These are phyloP conservation scores for Euura saliciscinereae DNA, from an alignment of 1,140 invertebrate genomes.

Conservation along the genomic window DNA sequence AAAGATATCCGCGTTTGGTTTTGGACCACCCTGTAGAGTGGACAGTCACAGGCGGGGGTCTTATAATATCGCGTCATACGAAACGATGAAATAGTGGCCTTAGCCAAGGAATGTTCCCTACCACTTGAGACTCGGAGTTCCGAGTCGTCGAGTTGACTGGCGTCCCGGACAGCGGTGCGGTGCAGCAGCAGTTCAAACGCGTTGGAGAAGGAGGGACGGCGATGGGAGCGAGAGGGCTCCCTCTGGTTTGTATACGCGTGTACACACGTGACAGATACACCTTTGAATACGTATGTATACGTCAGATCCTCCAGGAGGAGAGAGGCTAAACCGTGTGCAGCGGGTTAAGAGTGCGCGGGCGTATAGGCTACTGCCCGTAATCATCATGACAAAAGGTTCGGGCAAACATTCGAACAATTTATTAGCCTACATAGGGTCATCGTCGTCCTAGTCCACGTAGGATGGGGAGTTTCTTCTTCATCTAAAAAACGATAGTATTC, in stretches of 20 bases:
- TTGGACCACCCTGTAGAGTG: slow-evolving; percentile 58
- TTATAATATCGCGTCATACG: slow-evolving; percentile 61
- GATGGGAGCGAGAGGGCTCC: not conserved
- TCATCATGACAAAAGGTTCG: slow-evolving; percentile 56
- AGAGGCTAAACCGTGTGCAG: slow-evolving; percentile 27
- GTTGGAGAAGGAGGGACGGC: not conserved
- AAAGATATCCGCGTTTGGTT: slow-evolving; percentile 33
- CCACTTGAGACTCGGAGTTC: slow-evolving; percentile 50
- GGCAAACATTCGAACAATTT: slow-evolving; percentile 56
- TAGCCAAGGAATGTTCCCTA: slow-evolving; percentile 59
- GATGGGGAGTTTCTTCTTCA: not conserved
- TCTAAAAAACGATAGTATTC: not conserved
- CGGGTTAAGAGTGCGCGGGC: slow-evolving; percentile 27
- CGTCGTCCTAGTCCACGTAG: slow-evolving; percentile 9
- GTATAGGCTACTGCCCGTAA: slow-evolving; percentile 44
- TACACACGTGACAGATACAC: no score
- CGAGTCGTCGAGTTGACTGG: slow-evolving; percentile 53
- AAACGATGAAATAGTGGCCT: slow-evolving; percentile 61
- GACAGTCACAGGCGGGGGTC: slow-evolving; percentile 56
- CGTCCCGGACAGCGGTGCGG: slow-evolving; percentile 51
- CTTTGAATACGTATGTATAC: not conserved
- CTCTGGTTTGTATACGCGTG: no score
- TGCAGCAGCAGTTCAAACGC: slow-evolving; percentile 14
- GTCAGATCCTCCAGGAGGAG: not conserved
- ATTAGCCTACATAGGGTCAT: slow-evolving; percentile 51